Conservation (phyloP, 2,888 invertebrate genomes). For the Alsophila aescularia region DNA sequence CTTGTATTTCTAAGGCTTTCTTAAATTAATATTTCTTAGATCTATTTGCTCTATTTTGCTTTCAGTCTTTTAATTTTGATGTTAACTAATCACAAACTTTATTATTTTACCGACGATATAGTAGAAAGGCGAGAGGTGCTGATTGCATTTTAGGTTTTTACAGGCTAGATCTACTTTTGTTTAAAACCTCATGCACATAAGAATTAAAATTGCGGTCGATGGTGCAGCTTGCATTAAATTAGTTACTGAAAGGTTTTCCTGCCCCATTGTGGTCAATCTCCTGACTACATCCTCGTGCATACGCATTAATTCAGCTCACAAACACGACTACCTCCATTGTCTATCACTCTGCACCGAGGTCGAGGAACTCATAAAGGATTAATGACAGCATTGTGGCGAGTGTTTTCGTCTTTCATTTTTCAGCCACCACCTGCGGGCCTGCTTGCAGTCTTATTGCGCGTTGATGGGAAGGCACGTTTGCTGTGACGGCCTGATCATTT, state of each 20-base stretch:
- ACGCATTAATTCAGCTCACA: constrained; percentile 81
- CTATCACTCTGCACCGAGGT: constrained; percentile 74
- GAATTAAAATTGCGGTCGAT: background rate
- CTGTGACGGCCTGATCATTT: constrained; percentile 21
- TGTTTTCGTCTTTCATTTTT: constrained; percentile 64
- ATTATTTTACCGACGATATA: too few species aligned
- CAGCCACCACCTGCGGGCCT: constrained; percentile 58
- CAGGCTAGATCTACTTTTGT: too few species aligned
- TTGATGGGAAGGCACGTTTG: constrained; percentile 7
- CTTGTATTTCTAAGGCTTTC: too few species aligned
- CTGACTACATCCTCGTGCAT: constrained; percentile 44
- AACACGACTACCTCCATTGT: constrained; percentile 79
- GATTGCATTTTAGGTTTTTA: too few species aligned
- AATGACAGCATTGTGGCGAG: constrained; percentile 75
- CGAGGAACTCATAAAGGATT: constrained; percentile 79
- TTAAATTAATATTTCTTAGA: too few species aligned
- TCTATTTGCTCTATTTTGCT: too few species aligned
- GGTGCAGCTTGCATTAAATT: too few species aligned
- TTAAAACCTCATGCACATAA: too few species aligned
- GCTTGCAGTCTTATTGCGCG: constrained; percentile 19
- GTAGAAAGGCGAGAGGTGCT: too few species aligned
- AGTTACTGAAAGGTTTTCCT: too few species aligned
- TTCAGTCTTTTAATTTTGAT: too few species aligned
- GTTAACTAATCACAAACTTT: too few species aligned
- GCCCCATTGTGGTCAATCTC: constrained; percentile 8